Conservation (phyloP, 2,797 vertebrate genomes). For the Cephalopachus bancanus region DNA sequence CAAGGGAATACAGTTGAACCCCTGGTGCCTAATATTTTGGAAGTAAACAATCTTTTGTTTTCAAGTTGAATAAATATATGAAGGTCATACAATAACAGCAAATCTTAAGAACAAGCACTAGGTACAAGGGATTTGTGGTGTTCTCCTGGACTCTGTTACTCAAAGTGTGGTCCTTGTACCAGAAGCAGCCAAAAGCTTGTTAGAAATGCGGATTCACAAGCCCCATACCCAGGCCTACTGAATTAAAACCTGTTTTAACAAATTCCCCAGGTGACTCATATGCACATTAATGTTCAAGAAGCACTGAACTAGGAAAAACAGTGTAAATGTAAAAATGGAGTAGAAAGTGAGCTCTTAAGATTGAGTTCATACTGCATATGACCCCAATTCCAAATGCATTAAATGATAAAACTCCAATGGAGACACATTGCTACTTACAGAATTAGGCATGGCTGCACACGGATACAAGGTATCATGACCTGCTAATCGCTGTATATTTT, state of each 20-base stretch:
- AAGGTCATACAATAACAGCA: constrained; percentile 45
- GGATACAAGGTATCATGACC: constrained; percentile 85
- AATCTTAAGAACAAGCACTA: constrained; percentile 58
- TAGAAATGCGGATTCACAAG: not conserved
- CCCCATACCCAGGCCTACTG: not conserved
- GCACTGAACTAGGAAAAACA: not conserved
- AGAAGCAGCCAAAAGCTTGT: constrained; percentile 48
- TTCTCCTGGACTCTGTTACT: constrained; percentile 24
- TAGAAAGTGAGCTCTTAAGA: not conserved
- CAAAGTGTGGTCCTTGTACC: not conserved
- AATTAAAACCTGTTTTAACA: constrained; percentile 43
- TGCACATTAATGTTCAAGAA: not conserved
- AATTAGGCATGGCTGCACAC: constrained; percentile 84
- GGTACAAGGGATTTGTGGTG: not conserved
- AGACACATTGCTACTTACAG: constrained; percentile 87
- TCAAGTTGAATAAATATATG: constrained; percentile 31
- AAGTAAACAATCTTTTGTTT: constrained; percentile 41
- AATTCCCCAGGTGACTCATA: not conserved
- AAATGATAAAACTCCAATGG: not conserved
- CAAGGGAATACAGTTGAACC: not conserved
- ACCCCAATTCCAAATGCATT: not conserved
- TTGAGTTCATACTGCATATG: not conserved
- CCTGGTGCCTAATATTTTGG: constrained; percentile 1
- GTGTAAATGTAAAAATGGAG: not conserved
- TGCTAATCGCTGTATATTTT: constrained; percentile 94